phyloP scores from a whole-genome alignment of 2,113 vertebrate species.

The Sprattus sprattus region DNA sequence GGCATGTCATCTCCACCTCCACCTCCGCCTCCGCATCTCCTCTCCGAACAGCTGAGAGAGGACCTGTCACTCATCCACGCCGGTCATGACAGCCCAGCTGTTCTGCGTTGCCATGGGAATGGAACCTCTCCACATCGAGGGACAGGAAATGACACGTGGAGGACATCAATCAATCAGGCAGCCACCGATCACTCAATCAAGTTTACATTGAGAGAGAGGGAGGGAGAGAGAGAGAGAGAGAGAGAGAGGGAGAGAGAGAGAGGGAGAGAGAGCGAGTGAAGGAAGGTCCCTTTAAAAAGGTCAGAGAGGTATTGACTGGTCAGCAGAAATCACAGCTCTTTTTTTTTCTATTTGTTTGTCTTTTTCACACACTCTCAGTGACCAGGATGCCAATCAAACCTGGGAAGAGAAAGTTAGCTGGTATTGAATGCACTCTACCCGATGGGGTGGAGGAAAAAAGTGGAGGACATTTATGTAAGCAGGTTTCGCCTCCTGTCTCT shows the following conservation, averaged over 20 bases:
- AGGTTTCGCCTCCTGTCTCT: not conserved
- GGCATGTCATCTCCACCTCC: not conserved
- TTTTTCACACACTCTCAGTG: not conserved
- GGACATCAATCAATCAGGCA: slow-evolving; percentile 26
- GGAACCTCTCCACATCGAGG: slow-evolving; percentile 6
- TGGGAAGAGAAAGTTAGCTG: too few species aligned
- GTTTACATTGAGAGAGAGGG: slow-evolving; percentile 2
- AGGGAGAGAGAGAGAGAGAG: not conserved
- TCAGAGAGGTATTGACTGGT: not conserved
- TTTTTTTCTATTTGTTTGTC: not conserved
- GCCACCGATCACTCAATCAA: slow-evolving; percentile 61
- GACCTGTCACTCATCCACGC: slow-evolving; percentile 56
- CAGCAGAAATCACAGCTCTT: not conserved
- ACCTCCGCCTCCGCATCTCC: not conserved
- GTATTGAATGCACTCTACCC: too few species aligned
- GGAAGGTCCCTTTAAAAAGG: not conserved
- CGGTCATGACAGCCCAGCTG: slow-evolving; percentile 50
- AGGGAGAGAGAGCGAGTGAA: not conserved
- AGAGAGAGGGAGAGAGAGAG: not conserved
- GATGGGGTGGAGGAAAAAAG: not conserved
- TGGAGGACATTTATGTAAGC: not conserved
- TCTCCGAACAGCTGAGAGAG: slow-evolving; percentile 10
- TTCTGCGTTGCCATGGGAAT: slow-evolving; percentile 38
- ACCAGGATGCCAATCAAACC: not conserved
- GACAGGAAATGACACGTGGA: slow-evolving; percentile 22